Evolutionary conservation across 2,113 vertebrate species (phyloP), one percentile per base, ranked within the genome.

Genomic region (Rhinoderma darwinii): DNA sequence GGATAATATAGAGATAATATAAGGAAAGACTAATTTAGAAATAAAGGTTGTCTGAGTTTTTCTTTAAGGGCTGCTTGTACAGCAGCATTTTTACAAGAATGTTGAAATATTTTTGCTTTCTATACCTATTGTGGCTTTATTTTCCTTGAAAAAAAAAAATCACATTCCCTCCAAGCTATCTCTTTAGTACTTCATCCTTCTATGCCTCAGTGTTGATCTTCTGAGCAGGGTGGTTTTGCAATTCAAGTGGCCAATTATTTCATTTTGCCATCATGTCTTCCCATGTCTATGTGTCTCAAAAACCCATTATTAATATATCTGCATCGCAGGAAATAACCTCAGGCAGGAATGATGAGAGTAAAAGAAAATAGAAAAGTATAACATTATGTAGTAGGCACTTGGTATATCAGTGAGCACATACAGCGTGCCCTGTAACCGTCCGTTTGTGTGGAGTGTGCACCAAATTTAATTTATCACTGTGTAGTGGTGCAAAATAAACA

Each of bases 281-380:
- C 84, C 63, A 86, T 80, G 85, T 51, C 84, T 86, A 51, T 78
- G 43, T 86, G 84, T 81, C 85, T 86, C 77, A 73, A 54, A 86
- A 81, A 86, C 63, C 85, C 77, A 86, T 86, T 82, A 86, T 86
- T 77, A 81, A 81, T 82, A 86, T 86, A 86, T 86, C 85, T 87
- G 78, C 79, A 87, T 87, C 63, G 78, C 86, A 82, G 79, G 68
- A 87, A 82, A 87, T 82, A 82, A 82, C 86, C 86, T 82, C 37
- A 63, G 86, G 79, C 86, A 37, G 70, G 25, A 75, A 61, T n/a
- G 35, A 27, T 39, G 47, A 82, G 39, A 82, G 68, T 30, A 59
- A 32, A 75, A 27, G 78, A 32, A 76, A 80, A 72, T 39, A 79
- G 43, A 56, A 51, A 83, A 76, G 74, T 61, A 22, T 18, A 17